Evolutionary conservation across 37 sponge, comb jelly and placozoan species (phyloP).

Genomic region (Bolinopsis microptera): DNA sequence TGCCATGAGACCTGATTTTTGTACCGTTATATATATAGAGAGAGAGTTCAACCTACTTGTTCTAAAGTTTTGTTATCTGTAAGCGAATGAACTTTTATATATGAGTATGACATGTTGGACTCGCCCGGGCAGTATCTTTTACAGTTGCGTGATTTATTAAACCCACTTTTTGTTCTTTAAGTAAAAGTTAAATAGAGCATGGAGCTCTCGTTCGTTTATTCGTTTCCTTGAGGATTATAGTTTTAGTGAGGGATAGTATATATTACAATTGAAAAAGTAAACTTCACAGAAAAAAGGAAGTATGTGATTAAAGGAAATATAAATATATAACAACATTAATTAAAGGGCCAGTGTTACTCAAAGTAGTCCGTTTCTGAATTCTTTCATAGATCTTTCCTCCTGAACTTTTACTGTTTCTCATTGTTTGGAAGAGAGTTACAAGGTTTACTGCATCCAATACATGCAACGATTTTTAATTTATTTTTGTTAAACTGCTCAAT

Average conservation of each 20-base stretch:
- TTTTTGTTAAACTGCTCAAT: constrained; percentile 30
- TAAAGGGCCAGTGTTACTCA: too few relatives aligned
- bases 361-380: too few relatives aligned
- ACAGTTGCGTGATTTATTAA: background rate
- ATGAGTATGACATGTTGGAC: background rate
- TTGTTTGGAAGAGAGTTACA: background rate
- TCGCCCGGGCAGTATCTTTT: background rate
- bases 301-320: too few relatives aligned
- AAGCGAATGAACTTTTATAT: background rate
- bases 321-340: too few relatives aligned
- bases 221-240: too few relatives aligned
- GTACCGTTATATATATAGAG: background rate
- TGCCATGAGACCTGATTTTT: background rate
- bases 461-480: constrained; percentile 26
- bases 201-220: too few relatives aligned
- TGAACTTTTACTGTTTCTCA: background rate
- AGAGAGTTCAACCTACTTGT: background rate
- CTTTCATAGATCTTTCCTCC: background rate
- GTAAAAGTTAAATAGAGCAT: too few relatives aligned
- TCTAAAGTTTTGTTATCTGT: background rate
- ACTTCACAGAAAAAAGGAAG: too few relatives aligned
- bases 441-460: background rate
- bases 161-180: background rate
- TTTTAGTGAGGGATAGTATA: too few relatives aligned
- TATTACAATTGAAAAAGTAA: too few relatives aligned